Conservation (phyloP, 2,113 vertebrate species). For the Rhea americana region DNA sequence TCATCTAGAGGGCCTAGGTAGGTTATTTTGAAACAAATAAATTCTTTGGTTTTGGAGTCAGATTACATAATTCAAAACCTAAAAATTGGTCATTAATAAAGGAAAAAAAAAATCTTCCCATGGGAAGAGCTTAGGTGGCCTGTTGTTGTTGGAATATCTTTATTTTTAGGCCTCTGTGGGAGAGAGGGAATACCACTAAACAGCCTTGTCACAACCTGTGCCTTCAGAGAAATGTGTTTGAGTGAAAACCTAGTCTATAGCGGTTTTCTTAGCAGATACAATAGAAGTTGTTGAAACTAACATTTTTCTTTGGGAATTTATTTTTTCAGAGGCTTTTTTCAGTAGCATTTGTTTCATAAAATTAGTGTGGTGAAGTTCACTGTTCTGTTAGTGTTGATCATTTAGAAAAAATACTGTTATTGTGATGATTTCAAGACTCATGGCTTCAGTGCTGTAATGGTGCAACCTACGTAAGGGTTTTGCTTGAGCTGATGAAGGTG, state of each 20-base stretch:
- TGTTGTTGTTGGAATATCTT: background rate
- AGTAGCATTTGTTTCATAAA: background rate
- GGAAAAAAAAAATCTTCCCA: background rate
- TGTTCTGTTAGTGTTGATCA: background rate
- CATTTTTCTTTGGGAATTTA: background rate
- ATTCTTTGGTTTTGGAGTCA: background rate
- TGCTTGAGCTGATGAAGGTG: background rate
- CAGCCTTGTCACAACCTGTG: background rate
- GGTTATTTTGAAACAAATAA: background rate
- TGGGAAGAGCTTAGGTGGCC: background rate
- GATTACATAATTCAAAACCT: background rate
- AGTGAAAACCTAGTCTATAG: background rate
- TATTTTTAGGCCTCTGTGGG: rapidly evolving
- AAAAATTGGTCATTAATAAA: background rate
- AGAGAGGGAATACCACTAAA: background rate
- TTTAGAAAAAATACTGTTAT: background rate
- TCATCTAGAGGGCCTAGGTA: constrained; percentile 94
- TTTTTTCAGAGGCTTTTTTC: background rate
- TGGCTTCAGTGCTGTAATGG: background rate
- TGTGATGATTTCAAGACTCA: background rate
- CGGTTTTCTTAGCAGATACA: background rate
- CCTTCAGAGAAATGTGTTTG: background rate
- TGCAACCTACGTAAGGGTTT: background rate
- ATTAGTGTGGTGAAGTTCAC: background rate
- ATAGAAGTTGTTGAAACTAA: background rate